A percentile compares a stretch with the other conserved stretches of the same genome.
Evolutionary conservation across 2,113 vertebrate species (phyloP).

Genomic region (Tinamus guttatus): DNA sequence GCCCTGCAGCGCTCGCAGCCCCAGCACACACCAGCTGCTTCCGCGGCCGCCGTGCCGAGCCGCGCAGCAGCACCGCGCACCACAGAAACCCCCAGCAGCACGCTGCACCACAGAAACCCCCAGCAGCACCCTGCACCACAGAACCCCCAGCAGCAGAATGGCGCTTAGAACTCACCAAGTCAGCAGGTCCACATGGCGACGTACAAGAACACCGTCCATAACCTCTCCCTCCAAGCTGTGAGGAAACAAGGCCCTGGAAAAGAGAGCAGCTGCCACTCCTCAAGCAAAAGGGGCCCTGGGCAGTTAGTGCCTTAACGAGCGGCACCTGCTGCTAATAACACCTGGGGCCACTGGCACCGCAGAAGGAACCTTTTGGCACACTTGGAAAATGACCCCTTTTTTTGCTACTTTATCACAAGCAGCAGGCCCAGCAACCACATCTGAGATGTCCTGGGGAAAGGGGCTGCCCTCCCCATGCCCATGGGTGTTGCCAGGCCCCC

Average conservation of each 20-base stretch:
- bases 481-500: fast-evolving
- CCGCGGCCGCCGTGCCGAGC: no score
- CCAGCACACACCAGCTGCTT: no score
- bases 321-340: neutral
- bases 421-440: neutral
- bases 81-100: neutral
- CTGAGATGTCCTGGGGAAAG: fast-evolving
- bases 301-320: neutral
- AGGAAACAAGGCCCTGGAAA: neutral
- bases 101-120: fast-evolving
- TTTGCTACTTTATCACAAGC: neutral
- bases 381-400: neutral
- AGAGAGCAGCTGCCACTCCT: neutral
- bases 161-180: neutral
- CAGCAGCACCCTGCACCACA: neutral
- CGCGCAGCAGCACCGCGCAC: neutral
- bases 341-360: no score
- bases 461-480: fast-evolving
- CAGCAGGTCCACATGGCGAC: fast-evolving
- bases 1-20: no score
- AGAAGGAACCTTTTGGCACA: neutral
- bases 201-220: fast-evolving
- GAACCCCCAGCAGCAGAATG: neutral
- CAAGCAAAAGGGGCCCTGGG: neutral
- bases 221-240: neutral